Evolutionary conservation across 2,797 vertebrate species (phyloP).

Genomic region (Ispidina picta): DNA sequence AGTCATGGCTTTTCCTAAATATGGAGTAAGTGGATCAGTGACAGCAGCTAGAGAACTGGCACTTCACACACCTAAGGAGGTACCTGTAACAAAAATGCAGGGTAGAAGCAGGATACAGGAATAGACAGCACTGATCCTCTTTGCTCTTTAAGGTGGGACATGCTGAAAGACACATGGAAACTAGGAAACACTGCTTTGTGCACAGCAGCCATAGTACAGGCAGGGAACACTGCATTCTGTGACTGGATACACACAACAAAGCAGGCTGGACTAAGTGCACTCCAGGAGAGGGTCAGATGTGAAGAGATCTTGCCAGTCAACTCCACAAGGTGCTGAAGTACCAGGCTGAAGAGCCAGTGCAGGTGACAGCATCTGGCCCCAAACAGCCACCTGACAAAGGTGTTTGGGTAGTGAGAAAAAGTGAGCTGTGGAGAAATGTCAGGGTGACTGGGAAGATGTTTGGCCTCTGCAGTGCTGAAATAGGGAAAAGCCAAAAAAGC

Average conservation of each 20-base stretch:
- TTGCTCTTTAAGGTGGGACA: neutral
- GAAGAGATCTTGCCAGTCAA: neutral
- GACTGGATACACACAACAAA: neutral
- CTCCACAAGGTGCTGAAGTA: neutral
- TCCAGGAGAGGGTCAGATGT: neutral
- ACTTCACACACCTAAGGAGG: neutral
- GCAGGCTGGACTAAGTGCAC: neutral
- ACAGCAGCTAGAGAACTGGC: neutral
- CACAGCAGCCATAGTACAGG: neutral
- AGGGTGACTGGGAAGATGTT: neutral
- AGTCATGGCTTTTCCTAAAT: neutral
- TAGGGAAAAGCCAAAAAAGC: neutral
- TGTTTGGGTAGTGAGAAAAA: neutral
- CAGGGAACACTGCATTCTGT: neutral
- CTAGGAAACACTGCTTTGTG: neutral
- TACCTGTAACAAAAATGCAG: neutral
- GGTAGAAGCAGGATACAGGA: rapidly evolving
- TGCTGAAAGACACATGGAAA: neutral
- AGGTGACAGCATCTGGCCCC: neutral
- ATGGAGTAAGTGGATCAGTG: neutral
- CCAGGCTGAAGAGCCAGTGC: neutral
- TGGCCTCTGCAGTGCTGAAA: neutral
- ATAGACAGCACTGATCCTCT: neutral
- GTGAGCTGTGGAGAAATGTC: neutral
- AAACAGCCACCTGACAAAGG: rapidly evolving